These are phyloP conservation scores for Platynereis dumerilii DNA, from an alignment of 2,888 invertebrate species.

Conservation along the genomic window DNA sequence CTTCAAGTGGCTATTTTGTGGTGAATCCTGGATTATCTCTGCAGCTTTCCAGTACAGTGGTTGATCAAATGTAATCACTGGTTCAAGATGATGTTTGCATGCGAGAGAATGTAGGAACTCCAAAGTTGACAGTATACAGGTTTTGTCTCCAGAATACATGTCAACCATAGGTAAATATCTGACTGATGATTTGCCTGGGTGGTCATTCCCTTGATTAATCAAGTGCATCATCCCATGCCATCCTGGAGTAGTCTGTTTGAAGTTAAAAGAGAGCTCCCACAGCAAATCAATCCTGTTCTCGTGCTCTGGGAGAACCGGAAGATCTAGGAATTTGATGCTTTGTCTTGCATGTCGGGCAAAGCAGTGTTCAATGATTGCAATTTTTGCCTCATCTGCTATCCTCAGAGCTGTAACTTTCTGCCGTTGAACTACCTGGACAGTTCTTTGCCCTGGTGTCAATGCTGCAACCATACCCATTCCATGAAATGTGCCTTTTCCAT, in stretches of 20 bases:
- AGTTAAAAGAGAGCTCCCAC: neutral
- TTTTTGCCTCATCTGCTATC: slow-evolving; percentile 9
- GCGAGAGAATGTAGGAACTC: slow-evolving; percentile 18
- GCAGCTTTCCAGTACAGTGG: slow-evolving; percentile 23
- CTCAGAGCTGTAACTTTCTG: slow-evolving; percentile 11
- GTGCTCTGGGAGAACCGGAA: slow-evolving; percentile 7
- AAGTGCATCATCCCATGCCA: slow-evolving; percentile 27
- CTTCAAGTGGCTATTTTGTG: slow-evolving; percentile 20
- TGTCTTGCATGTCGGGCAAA: slow-evolving; percentile 2
- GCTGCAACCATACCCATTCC: slow-evolving; percentile 21
- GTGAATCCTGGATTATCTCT: slow-evolving; percentile 20
- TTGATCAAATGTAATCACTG: slow-evolving; percentile 14
- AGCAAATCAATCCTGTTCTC: neutral
- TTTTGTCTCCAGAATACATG: slow-evolving; percentile 32
- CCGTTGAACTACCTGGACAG: neutral
- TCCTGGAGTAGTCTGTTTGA: neutral
- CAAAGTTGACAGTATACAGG: neutral
- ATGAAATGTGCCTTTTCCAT: no score
- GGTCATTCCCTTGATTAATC: slow-evolving; percentile 18
- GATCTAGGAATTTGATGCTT: neutral
- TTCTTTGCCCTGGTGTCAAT: slow-evolving; percentile 7
- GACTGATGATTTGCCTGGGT: slow-evolving; percentile 27
- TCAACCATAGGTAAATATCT: slow-evolving; percentile 36
- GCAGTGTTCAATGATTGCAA: slow-evolving; percentile 2
- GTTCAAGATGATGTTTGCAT: slow-evolving; percentile 22